phyloP scores from a whole-genome alignment of 2,888 invertebrate species.

The Cryptus viduatorius region DNA sequence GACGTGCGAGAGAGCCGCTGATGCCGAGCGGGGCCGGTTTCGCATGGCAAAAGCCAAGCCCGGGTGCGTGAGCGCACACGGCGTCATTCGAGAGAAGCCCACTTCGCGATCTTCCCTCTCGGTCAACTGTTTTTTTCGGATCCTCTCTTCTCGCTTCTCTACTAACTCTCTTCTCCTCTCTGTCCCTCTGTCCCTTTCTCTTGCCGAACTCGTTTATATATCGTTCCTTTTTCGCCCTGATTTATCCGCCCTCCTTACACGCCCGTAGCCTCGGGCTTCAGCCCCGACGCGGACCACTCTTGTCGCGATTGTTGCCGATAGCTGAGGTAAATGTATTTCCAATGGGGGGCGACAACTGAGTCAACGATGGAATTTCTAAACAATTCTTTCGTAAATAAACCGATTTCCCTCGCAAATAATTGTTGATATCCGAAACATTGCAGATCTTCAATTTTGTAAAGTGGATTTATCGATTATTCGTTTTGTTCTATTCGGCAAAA shows the following conservation, averaged over 20 bases:
- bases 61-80: slow-evolving; percentile 63
- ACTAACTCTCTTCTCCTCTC: slow-evolving; percentile 4
- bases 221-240: slow-evolving; percentile 61
- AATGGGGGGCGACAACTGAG: slow-evolving; percentile 18
- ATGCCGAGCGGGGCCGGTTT: slow-evolving; percentile 53
- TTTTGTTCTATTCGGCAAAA: background rate
- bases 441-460: background rate
- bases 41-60: slow-evolving; percentile 64
- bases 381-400: background rate
- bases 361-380: slow-evolving; percentile 10
- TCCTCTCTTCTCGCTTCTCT: slow-evolving; percentile 19
- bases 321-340: slow-evolving; percentile 15
- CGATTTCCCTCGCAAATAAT: background rate
- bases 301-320: slow-evolving; percentile 54
- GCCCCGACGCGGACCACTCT: slow-evolving; percentile 39
- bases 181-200: background rate
- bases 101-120: slow-evolving; percentile 45
- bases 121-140: slow-evolving; percentile 14
- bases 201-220: slow-evolving; percentile 54
- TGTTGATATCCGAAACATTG: background rate
- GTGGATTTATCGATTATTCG: background rate
- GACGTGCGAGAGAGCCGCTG: slow-evolving; percentile 56
- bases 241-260: slow-evolving; percentile 62
- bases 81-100: slow-evolving; percentile 60
- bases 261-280: slow-evolving; percentile 49